Base-by-base conservation (phyloP, 2,797 vertebrate genomes). In the Benthosema pterotum region DNA sequence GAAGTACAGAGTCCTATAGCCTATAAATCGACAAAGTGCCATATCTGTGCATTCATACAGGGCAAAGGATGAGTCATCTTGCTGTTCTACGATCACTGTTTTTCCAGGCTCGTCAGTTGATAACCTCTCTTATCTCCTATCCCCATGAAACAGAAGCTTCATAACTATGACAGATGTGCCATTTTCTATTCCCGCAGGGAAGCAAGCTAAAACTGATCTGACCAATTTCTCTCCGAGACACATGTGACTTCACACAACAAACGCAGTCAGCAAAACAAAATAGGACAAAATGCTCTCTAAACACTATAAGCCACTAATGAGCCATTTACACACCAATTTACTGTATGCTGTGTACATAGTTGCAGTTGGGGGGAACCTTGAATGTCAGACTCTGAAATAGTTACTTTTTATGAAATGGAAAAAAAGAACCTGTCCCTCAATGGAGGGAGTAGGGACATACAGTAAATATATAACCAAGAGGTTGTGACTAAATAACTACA, bases 101-200 rank as follows among this genome's bases (percentile, higher is more conserved):
- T 60, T 17, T 42, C 19, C 52, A 52, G 25, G 18, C 60, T 53
- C 49, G 42, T 52, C 43, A 54, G 38, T 38, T 45, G 16, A 65
- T 11, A 19, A 19, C 50, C 28, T 48, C 9, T 57, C 13, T 63
- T 22, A 47, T 46, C 22, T 8, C 15, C 3, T 46, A 17, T 8
- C 15, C 3, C 32, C 28, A 58, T 62, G 70, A 65, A 60, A 38
- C 62, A 25, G 2, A 17, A 5, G 7, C 22, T 54, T 49, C 57
- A 50, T 19, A 55, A 42, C 17, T 38, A 51, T 25, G 57, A 58
- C 45, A 75, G 45, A 75, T 62, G 66, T 54, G 32, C 17, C 22
- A 4, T 48, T 73, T 43, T 60, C 49, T 63, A 18, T 60, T 22
- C 56, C 61, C 60, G 19, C 32, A 42, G 22, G 45, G 32, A 51